A percentile compares a stretch with the other conserved stretches of the same genome.
phyloP scores from a whole-genome alignment of 1,140 invertebrate species.

The Polyergus mexicanus region DNA sequence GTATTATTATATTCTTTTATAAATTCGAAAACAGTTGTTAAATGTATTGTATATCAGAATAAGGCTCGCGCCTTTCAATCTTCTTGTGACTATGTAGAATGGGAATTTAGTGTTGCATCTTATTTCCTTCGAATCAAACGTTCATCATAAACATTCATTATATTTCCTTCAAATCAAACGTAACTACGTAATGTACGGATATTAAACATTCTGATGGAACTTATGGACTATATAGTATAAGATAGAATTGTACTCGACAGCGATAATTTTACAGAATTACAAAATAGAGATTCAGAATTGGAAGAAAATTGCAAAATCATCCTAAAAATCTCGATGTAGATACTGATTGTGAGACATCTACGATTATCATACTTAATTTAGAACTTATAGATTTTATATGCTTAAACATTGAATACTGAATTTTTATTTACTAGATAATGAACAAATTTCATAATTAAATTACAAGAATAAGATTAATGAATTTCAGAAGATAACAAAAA shows the following conservation, averaged over 20 bases:
- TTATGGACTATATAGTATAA: constrained; percentile 3
- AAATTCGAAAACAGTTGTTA: background rate
- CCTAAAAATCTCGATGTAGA: background rate
- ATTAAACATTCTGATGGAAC: background rate
- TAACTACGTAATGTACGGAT: background rate
- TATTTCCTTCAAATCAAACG: constrained; percentile 23
- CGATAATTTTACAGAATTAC: constrained; percentile 28
- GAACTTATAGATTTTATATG: background rate
- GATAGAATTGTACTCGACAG: constrained; percentile 8
- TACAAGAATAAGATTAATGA: background rate
- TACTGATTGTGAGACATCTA: background rate
- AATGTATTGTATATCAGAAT: background rate
- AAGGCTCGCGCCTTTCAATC: background rate
- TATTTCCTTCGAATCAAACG: constrained; percentile 25
- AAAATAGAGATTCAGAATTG: background rate
- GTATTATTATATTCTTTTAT: background rate
- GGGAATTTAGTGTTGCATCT: background rate
- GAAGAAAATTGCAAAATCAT: background rate
- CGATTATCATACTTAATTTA: background rate
- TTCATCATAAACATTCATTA: no score
- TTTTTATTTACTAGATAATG: background rate
- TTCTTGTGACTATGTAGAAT: background rate
- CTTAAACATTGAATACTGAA: background rate
- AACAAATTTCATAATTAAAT: background rate
- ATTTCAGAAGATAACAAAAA: background rate